Percentiles rank a stretch among this genome's conserved stretches.
phyloP scores from a whole-genome alignment of 2,888 invertebrate genomes.

The Plutella xylostella region DNA sequence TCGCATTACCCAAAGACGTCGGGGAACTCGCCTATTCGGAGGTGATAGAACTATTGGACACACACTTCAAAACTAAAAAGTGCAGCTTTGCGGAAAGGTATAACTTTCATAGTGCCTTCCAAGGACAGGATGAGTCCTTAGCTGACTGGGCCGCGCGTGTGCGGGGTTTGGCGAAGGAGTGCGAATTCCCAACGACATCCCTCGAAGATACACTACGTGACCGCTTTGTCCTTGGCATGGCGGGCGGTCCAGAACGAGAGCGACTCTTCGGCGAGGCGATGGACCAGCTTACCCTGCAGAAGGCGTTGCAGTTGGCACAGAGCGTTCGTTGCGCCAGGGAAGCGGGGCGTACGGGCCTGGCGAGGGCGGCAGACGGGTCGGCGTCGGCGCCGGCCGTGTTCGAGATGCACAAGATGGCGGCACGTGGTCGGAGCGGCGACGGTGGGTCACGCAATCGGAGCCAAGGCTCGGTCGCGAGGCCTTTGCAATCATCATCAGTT shows the following conservation, averaged over 20 bases:
- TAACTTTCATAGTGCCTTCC: not conserved
- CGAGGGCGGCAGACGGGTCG: not conserved
- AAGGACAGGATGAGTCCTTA: not conserved
- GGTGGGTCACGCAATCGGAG: too few relatives aligned
- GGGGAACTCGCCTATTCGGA: not conserved
- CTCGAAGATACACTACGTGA: not conserved
- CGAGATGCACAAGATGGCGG: not conserved
- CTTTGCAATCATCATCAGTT: not conserved
- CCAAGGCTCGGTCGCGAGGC: not conserved
- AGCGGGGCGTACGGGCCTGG: too few relatives aligned
- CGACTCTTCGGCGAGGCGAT: not conserved
- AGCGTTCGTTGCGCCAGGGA: not conserved
- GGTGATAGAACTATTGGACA: not conserved
- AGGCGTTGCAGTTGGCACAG: not conserved
- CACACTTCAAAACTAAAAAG: not conserved
- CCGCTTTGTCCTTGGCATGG: not conserved
- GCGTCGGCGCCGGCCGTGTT: not conserved
- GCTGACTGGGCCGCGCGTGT: not conserved
- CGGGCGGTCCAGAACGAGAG: not conserved
- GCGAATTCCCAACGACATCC: not conserved
- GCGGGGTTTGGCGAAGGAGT: not conserved
- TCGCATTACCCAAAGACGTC: not conserved
- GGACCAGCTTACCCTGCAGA: not conserved
- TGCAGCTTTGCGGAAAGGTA: not conserved
- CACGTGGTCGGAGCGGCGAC: not conserved